Evolutionary conservation across 2,113 vertebrate species (phyloP).

Genomic region (Columba livia): DNA sequence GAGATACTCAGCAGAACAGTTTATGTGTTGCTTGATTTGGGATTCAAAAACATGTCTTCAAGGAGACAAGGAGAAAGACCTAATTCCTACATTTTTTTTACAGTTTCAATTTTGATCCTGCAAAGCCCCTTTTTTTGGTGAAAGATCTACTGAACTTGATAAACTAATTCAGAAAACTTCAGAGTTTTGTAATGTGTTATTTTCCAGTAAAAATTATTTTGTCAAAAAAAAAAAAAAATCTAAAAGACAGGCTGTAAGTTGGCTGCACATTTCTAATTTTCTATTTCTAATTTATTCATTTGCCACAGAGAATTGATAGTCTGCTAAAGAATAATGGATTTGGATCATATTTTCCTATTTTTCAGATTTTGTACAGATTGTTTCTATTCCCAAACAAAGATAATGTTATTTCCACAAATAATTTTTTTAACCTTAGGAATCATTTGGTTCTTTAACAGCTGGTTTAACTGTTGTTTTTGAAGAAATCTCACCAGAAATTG

Average conservation of each 20-base stretch:
- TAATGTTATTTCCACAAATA: neutral
- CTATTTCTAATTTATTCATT: neutral
- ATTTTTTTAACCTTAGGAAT: neutral
- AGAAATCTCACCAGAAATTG: neutral
- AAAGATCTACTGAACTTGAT: neutral
- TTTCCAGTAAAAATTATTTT: neutral
- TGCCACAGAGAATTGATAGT: neutral
- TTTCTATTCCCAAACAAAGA: neutral
- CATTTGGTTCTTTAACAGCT: neutral
- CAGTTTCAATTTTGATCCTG: neutral
- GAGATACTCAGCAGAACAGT: neutral
- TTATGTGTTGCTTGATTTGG: neutral
- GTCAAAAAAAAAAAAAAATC: neutral
- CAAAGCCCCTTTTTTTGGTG: neutral
- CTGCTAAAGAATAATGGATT: neutral
- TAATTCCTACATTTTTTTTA: neutral
- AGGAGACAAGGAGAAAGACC: neutral
- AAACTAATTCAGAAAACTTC: neutral
- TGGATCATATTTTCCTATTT: neutral
- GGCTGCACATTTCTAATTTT: neutral
- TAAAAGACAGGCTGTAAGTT: neutral
- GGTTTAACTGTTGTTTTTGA: constrained; percentile 20
- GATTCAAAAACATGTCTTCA: neutral
- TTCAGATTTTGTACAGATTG: neutral
- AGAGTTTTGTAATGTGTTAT: neutral